Conservation (phyloP, 2,113 vertebrate species). For the Nycticorax nycticorax region DNA sequence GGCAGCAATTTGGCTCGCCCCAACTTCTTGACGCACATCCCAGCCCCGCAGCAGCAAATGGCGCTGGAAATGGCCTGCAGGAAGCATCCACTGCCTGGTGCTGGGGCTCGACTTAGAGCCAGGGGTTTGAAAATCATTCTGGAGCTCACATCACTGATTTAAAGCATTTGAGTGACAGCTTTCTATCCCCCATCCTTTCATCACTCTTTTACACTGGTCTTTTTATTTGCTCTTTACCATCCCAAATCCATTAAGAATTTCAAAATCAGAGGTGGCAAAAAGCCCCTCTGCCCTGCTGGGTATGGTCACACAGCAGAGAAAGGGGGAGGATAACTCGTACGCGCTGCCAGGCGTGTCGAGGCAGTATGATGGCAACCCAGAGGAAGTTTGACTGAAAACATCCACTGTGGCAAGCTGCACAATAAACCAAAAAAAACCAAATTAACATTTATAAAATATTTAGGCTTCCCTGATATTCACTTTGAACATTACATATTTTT, state of each 20-base stretch:
- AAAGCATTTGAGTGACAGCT: background rate
- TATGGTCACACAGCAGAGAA: background rate
- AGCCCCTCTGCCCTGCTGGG: background rate
- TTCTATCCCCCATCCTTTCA: background rate
- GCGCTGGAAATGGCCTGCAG: accelerated
- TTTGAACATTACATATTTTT: background rate
- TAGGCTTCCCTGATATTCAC: background rate
- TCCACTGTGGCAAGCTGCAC: background rate
- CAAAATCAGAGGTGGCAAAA: background rate
- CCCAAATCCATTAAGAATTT: background rate
- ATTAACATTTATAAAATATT: background rate
- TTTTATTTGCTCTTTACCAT: background rate
- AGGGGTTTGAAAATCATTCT: background rate
- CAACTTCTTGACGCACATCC: background rate
- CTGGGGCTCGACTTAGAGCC: accelerated
- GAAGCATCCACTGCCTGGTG: accelerated
- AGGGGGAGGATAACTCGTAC: background rate
- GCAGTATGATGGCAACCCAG: background rate
- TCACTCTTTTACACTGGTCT: background rate
- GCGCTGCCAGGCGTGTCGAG: background rate
- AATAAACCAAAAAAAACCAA: background rate
- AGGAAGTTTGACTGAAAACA: background rate
- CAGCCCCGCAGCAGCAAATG: accelerated
- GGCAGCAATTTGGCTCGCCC: background rate
- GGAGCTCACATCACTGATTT: background rate